Evolutionary conservation across 2,888 invertebrate species (phyloP).

Genomic region (Bugulina stolonifera): DNA sequence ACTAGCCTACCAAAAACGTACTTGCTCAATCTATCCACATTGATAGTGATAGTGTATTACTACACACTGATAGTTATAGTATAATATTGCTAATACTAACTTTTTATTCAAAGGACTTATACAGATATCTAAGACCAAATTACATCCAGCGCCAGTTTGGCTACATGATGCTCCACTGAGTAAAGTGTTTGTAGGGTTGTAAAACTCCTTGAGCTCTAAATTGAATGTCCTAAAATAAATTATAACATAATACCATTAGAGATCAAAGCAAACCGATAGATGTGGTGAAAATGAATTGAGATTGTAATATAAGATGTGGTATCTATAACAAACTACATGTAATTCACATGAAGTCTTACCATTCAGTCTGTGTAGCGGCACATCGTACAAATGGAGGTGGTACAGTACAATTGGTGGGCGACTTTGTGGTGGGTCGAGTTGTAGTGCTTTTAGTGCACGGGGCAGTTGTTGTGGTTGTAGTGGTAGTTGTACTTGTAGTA

Average conservation of each 20-base stretch:
- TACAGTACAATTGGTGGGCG: neutral
- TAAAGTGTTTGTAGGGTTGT: slow-evolving; percentile 10
- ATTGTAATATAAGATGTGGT: no score
- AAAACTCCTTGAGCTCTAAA: neutral
- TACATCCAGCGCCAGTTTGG: neutral
- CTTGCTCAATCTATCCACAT: no score
- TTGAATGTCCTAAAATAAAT: no score
- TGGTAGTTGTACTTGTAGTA: neutral
- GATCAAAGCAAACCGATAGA: no score
- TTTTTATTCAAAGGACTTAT: slow-evolving; percentile 3
- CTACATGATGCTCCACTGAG: neutral
- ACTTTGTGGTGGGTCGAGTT: neutral
- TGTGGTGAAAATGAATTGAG: no score
- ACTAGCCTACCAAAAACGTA: no score
- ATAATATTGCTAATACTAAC: no score
- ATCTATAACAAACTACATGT: no score
- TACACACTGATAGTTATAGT: no score
- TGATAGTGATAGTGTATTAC: no score
- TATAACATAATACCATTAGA: no score
- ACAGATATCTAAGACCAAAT: slow-evolving; percentile 2
- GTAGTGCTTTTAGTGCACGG: neutral
- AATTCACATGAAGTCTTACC: neutral
- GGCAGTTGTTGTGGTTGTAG: neutral
- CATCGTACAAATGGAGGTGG: slow-evolving; percentile 6
- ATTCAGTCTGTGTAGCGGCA: neutral